phyloP scores from a whole-genome alignment of 2,113 vertebrate species.

The Pristiophorus japonicus region DNA sequence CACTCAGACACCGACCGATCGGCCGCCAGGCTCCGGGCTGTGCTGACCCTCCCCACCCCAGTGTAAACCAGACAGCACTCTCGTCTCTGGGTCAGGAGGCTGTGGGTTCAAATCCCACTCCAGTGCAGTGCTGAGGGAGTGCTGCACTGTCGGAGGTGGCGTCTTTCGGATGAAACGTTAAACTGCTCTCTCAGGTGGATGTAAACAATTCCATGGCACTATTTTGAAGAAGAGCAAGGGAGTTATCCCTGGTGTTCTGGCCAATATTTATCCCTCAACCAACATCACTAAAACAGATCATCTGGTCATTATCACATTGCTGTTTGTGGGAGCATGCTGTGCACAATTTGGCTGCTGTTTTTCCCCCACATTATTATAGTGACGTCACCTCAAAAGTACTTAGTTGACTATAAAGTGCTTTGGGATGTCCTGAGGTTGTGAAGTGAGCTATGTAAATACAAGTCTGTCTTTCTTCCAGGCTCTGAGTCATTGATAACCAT shows the following conservation, averaged over 20 bases:
- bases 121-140: neutral
- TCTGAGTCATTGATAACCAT: accelerated
- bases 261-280: neutral
- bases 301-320: too few species aligned
- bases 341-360: neutral
- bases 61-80: too few species aligned
- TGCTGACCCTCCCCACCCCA: too few species aligned
- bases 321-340: neutral
- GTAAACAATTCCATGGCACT: neutral
- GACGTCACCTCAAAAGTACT: neutral
- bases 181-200: neutral
- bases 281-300: neutral
- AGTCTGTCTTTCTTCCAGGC: neutral
- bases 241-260: too few species aligned
- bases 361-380: neutral
- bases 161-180: neutral
- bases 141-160: neutral
- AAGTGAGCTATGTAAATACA: neutral
- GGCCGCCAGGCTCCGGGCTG: too few species aligned
- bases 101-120: too few species aligned
- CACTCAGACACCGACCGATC: too few species aligned
- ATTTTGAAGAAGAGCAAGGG: neutral
- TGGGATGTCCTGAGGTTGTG: too few species aligned
- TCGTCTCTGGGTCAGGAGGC: neutral
- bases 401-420: neutral